Conservation (phyloP, 2,797 vertebrate genomes). For the Gymnocypris eckloni region DNA sequence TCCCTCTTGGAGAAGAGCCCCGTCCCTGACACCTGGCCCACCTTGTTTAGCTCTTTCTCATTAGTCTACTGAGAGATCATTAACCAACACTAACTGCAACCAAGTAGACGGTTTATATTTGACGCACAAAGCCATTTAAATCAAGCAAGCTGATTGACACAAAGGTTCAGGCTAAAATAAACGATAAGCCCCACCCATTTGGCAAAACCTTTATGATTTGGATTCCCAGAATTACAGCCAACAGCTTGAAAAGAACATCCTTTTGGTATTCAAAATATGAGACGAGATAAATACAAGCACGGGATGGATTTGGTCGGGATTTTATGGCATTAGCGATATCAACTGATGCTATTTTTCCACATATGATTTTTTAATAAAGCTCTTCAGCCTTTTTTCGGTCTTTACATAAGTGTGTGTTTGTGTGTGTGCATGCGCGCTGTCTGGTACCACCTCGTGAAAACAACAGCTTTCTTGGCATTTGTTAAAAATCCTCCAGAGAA, state of each 20-base stretch:
- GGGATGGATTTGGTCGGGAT: conserved; percentile 51
- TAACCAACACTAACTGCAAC: conserved; percentile 44
- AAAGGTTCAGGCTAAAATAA: conserved; percentile 48
- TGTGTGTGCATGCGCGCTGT: conserved; percentile 34
- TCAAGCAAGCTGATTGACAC: conserved; percentile 43
- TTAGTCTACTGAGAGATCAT: conserved; percentile 51
- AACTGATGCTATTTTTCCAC: conserved; percentile 49
- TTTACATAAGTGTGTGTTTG: conserved; percentile 9
- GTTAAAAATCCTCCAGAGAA: conserved; percentile 60
- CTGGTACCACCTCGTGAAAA: conserved; percentile 72
- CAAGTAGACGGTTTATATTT: neutral
- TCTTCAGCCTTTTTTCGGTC: conserved; percentile 61
- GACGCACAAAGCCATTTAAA: neutral
- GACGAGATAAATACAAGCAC: conserved; percentile 40
- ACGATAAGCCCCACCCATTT: conserved; percentile 33
- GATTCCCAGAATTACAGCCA: conserved; percentile 43
- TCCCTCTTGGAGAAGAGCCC: conserved; percentile 57
- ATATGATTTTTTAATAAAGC: conserved; percentile 78
- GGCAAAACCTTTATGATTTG: conserved; percentile 39
- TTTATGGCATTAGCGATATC: conserved; percentile 50
- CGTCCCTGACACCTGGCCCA: conserved; percentile 32
- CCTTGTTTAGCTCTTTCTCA: conserved; percentile 49
- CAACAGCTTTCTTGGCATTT: conserved; percentile 71
- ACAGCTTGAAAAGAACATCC: conserved; percentile 51
- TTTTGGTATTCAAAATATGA: conserved; percentile 42